Percentiles rank a stretch among this genome's conserved stretches.
Evolutionary conservation across 1,140 invertebrate genomes (phyloP).

Genomic region (Drosophila erecta): DNA sequence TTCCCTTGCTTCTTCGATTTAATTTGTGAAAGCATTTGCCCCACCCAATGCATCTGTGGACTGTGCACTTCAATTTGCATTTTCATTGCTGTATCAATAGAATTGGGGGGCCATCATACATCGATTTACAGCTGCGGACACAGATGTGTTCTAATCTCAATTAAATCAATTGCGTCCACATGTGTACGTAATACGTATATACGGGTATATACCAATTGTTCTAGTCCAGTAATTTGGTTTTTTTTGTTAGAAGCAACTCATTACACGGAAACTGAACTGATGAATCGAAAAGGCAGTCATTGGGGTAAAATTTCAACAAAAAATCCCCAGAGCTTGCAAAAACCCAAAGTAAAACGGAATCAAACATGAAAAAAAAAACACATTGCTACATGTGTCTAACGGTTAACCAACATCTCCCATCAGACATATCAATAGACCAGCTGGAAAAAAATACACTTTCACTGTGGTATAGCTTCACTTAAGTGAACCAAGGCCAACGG

Average conservation of each 20-base stretch:
- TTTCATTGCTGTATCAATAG: conserved; percentile 46
- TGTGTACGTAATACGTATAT: background rate
- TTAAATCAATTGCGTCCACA: conserved; percentile 47
- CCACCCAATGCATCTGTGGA: conserved; percentile 34
- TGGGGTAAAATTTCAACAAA: conserved; percentile 12
- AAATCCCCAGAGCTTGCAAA: conserved; percentile 13
- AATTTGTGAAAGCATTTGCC: conserved; percentile 13
- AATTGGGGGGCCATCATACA: background rate
- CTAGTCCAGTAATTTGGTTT: background rate
- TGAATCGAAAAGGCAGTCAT: conserved; percentile 1
- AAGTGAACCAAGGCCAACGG: background rate
- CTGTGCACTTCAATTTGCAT: conserved; percentile 57
- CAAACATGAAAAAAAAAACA: conserved; percentile 12
- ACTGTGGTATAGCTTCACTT: background rate
- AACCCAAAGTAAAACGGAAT: background rate
- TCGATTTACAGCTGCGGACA: conserved; percentile 3
- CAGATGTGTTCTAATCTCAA: conserved; percentile 46
- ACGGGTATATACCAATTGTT: background rate
- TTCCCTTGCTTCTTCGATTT: conserved; percentile 16
- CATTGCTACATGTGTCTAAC: conserved; percentile 21
- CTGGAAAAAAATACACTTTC: conserved; percentile 14
- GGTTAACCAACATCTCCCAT: conserved; percentile 26
- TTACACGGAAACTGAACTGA: conserved; percentile 8
- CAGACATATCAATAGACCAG: conserved; percentile 30
- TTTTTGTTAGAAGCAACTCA: conserved; percentile 14